Conservation (phyloP, 2,113 vertebrate genomes). For the Sterrhoptilus dennistouni region DNA sequence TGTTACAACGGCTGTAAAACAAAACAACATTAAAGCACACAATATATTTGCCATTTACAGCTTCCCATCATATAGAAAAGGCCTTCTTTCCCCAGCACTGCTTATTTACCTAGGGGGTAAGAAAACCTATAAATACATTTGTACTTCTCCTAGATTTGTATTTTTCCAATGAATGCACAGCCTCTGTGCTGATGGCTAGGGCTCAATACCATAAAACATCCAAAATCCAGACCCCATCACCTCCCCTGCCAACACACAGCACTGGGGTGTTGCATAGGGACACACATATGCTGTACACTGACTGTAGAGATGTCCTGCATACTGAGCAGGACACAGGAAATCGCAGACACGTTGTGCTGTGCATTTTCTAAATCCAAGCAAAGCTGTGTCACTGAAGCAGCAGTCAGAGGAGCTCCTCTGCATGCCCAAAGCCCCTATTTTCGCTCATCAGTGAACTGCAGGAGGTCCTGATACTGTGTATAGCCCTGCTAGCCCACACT, state of each 20-base stretch:
- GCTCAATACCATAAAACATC: not conserved
- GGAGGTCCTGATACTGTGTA: not conserved
- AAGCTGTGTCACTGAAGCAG: not conserved
- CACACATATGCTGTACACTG: rapidly evolving
- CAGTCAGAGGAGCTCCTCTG: not conserved
- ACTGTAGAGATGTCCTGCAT: not conserved
- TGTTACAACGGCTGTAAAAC: not conserved
- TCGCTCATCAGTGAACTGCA: not conserved
- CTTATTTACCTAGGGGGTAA: not conserved
- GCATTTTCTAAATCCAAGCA: not conserved
- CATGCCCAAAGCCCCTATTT: not conserved
- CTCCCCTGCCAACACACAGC: not conserved
- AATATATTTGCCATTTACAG: not conserved
- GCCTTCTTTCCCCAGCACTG: not conserved
- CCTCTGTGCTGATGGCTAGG: not conserved
- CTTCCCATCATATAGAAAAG: rapidly evolving
- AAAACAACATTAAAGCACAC: not conserved
- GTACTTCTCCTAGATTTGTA: not conserved
- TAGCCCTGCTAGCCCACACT: not conserved
- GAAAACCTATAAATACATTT: not conserved
- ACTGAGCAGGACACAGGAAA: not conserved
- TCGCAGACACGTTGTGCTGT: rapidly evolving
- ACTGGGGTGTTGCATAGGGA: rapidly evolving
- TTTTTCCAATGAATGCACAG: not conserved
- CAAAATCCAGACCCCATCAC: not conserved